Evolutionary conservation across 53 echinoderm and acorn worm genomes (phyloP).

Genomic region (Hippasteria phrygiana): DNA sequence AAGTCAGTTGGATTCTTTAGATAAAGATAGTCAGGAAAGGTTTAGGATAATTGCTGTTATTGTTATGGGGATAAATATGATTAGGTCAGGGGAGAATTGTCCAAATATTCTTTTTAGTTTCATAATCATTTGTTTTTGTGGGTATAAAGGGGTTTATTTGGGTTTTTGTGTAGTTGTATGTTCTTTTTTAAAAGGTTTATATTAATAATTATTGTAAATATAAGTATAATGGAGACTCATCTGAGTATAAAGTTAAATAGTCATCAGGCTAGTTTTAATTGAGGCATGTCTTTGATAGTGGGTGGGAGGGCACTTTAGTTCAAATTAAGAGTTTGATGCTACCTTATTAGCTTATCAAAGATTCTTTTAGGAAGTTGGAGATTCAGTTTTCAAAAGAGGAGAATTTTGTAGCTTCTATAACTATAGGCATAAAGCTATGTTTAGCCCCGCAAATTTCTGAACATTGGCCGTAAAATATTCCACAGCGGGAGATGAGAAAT

Average conservation of each 20-base stretch:
- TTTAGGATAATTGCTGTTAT: conserved; percentile 13
- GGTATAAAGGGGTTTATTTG: neutral
- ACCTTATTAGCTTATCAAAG: conserved; percentile 76
- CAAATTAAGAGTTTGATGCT: conserved; percentile 87
- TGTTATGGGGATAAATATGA: conserved; percentile 52
- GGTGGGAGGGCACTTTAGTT: conserved; percentile 41
- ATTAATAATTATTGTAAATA: neutral
- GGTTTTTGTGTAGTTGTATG: neutral
- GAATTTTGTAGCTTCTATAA: conserved; percentile 69
- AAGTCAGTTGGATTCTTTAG: conserved; percentile 36
- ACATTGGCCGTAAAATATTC: conserved; percentile 81
- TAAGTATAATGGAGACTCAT: conserved; percentile 43
- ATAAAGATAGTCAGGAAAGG: conserved; percentile 53
- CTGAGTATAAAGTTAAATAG: conserved; percentile 44
- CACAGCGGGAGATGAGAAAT: conserved; percentile 66
- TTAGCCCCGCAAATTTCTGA: conserved; percentile 83
- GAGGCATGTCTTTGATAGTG: conserved; percentile 73
- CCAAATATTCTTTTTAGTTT: conserved; percentile 72
- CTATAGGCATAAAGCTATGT: conserved; percentile 87
- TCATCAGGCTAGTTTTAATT: conserved; percentile 74
- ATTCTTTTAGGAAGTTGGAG: conserved; percentile 57
- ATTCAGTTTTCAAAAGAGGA: conserved; percentile 69
- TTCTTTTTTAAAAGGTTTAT: neutral
- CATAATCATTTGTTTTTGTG: conserved; percentile 20
- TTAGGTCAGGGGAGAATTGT: conserved; percentile 69